Conservation (phyloP, 2,797 vertebrate species). For the Danio jaintianensis region DNA sequence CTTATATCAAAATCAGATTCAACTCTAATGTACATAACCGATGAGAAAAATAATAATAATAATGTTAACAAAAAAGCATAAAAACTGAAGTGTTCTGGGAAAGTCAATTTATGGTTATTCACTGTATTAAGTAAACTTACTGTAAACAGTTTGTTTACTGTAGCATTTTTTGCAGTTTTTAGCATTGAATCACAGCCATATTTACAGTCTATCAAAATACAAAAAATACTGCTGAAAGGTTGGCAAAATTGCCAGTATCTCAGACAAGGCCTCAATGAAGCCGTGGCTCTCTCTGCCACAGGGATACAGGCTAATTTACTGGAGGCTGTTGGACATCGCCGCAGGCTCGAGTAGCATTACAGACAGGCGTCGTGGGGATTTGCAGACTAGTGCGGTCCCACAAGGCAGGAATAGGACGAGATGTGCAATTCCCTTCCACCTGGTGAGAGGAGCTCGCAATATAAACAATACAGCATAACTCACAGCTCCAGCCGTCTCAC, state of each 20-base stretch:
- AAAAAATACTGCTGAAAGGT: too few relatives aligned
- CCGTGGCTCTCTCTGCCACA: constrained; percentile 55
- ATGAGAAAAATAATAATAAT: too few relatives aligned
- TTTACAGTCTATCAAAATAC: too few relatives aligned
- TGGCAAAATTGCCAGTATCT: not conserved
- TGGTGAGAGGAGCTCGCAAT: constrained; percentile 56
- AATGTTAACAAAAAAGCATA: too few relatives aligned
- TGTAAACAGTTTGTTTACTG: too few relatives aligned
- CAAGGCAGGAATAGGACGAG: constrained; percentile 50
- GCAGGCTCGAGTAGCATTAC: constrained; percentile 72
- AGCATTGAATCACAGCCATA: too few relatives aligned
- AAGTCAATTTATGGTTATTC: too few relatives aligned
- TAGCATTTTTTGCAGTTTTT: too few relatives aligned
- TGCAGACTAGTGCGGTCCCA: constrained; percentile 65
- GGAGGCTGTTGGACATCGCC: constrained; percentile 68
- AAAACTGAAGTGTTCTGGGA: too few relatives aligned
- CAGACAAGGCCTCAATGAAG: constrained; percentile 49
- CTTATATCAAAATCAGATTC: too few relatives aligned
- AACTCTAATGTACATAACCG: too few relatives aligned
- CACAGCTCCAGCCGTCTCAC: constrained; percentile 58
- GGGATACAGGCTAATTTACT: constrained; percentile 73
- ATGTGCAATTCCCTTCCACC: constrained; percentile 65
- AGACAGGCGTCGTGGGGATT: constrained; percentile 70
- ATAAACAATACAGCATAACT: constrained; percentile 57
- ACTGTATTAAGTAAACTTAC: too few relatives aligned